Evolutionary conservation across 2,113 vertebrate species (phyloP).

Genomic region (Copsychus sechellarum): DNA sequence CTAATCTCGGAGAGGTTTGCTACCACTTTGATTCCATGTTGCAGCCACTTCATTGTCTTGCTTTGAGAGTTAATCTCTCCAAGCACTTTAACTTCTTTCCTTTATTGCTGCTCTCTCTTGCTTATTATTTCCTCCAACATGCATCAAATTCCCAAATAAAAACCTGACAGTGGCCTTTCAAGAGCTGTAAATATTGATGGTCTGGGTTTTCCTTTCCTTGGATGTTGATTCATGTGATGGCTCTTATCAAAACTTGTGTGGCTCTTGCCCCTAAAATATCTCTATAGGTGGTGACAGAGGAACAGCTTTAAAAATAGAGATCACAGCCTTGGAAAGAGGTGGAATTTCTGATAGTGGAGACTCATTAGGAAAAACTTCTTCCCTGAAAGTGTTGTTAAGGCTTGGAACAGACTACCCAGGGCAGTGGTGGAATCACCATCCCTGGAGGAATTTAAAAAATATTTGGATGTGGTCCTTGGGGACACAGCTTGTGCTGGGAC

Average conservation of each 20-base stretch:
- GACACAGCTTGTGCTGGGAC: neutral
- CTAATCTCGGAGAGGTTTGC: neutral
- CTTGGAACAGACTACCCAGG: neutral
- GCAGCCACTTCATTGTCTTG: neutral
- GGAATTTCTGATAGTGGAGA: neutral
- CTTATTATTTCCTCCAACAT: neutral
- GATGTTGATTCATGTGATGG: neutral
- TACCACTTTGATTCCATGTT: neutral
- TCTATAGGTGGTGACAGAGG: neutral
- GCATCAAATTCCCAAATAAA: neutral
- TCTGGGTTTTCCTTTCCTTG: neutral
- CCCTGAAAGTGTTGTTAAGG: neutral
- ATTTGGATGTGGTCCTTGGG: neutral
- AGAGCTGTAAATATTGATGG: neutral
- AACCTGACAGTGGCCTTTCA: neutral
- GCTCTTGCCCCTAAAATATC: neutral
- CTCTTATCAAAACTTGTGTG: neutral
- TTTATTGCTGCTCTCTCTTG: constrained; percentile 6
- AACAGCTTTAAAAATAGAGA: neutral
- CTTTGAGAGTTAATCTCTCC: constrained; percentile 14
- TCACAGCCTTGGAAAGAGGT: neutral
- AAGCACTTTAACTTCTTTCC: neutral
- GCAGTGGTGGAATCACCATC: neutral
- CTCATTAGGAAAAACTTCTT: neutral
- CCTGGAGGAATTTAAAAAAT: neutral